Evolutionary conservation across 2,888 invertebrate genomes (phyloP), one percentile per base, ranked within the genome.

Genomic region (Crossocerus cetratus): DNA sequence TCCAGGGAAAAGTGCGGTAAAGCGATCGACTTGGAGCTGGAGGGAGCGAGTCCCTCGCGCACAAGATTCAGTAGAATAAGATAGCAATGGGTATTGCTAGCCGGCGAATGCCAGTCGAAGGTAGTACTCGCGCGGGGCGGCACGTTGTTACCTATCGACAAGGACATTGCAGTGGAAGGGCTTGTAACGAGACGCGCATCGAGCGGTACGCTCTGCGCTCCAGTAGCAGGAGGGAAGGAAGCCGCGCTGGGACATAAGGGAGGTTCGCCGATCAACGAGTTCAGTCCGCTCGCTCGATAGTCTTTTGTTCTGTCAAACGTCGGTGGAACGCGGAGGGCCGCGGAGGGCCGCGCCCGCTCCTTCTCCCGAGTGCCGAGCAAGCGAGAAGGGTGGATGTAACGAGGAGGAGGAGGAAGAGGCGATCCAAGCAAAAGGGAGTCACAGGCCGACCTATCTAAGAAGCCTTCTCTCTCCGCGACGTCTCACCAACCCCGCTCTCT

Each of bases 241-340:
- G n/a, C 14, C 49, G 49, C 49, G 49, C 32, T 32, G 32, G 65
- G 62, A 65, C 65, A 57, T 67, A 67, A 66, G 64, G 73, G 72
- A 65, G 65, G 65, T 65, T 72, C 69, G 67, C 65, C 59, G 65
- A 70, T 82, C 58, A 69, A 69, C 69, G 60, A 74, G 78, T 80
- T 76, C 80, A 67, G 60, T 74, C 77, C n/a, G n/a, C 79, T 76
- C 80, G 86, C 84, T 86, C 86, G 86, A 87, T 86, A 85, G 86
- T 86, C 89, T 89, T 89, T 90, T 90, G 89, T 90, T 87, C 89
- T 90, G 89, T 89, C 89, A 89, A 88, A 89, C 84, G 86, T 88
- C 84, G 86, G 49, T 49, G 49, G 49, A 16, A 14, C n/a, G 14
- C 49, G 49, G 49, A 14, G 84, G 86, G 86, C n/a, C n/a, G n/a